Evolutionary conservation across 1,140 invertebrate genomes (phyloP), one percentile per base, ranked within the genome.

Genomic region (Nylanderia fulva): DNA sequence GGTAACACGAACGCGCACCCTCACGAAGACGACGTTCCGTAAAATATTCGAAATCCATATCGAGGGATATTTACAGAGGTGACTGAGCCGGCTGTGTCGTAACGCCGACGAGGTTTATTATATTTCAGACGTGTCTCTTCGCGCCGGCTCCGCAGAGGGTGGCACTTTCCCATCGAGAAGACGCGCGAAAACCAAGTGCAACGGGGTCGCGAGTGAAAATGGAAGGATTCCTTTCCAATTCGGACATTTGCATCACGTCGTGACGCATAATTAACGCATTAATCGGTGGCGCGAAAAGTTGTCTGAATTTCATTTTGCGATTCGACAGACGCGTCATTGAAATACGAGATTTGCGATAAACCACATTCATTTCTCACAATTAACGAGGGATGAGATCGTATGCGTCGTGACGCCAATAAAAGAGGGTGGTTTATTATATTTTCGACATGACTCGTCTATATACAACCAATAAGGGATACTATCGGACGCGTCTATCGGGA

Each of bases 41-140:
- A 86, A 89, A 88, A 89, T 89, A 88, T 89, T 89, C 88, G 88
- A 89, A 89, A 89, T 89, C 87, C 87, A 89, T 89, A 88, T 88
- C 68, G 45, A 84, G 36, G 87, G 60, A 80, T 89, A 88, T 89
- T 89, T 89, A 89, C 87, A 86, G 79, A 87, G 86, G 56, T 71
- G 86, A 61, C 66, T 68, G 82, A 88, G 74, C 63, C 83, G 74
- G 18, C 15, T 45, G 86, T 88, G 77, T 76, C 66, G 87, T 79
- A 68, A 79, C 84, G 72, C 75, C 71, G 66, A 56, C 74, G 68
- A 79, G 87, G 79, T 89, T 89, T 89, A 89, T 89, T 86, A 89
- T 89, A 89, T 89, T 89, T 89, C 66, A 89, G 88, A 86, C 87
- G 72, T 75, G 88, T 77, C 87, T 86, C 85, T 80, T 76, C 66